phyloP scores from a whole-genome alignment of 1,140 invertebrate genomes.

The Drosophila arizonae region DNA sequence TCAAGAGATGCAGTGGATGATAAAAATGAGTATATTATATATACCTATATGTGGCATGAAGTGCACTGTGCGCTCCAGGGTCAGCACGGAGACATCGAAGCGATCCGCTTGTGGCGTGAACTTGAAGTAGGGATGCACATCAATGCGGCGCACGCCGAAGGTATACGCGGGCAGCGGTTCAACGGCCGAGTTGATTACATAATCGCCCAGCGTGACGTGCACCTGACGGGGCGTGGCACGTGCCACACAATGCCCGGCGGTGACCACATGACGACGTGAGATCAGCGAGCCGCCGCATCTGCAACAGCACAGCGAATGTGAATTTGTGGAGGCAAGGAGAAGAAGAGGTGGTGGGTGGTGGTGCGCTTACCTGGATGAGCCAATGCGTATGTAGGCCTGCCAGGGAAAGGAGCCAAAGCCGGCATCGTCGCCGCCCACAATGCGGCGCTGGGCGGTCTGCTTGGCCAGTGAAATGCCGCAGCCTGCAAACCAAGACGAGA shows the following conservation, averaged over 20 bases:
- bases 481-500: slow-evolving; percentile 84
- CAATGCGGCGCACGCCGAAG: slow-evolving; percentile 93
- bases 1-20: too few species aligned
- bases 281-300: slow-evolving; percentile 97
- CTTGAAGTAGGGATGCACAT: slow-evolving; percentile 97
- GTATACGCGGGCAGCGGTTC: slow-evolving; percentile 95
- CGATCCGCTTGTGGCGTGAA: slow-evolving; percentile 95
- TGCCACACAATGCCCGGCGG: slow-evolving; percentile 97
- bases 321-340: background rate
- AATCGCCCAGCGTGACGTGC: slow-evolving; percentile 95
- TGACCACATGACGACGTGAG: slow-evolving; percentile 95
- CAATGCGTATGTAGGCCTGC: slow-evolving; percentile 97
- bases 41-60: slow-evolving; percentile 93
- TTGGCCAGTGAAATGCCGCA: slow-evolving; percentile 93
- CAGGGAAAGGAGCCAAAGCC: slow-evolving; percentile 97
- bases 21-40: background rate
- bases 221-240: slow-evolving; percentile 94
- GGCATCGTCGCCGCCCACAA: slow-evolving; percentile 96
- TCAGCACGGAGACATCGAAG: slow-evolving; percentile 95
- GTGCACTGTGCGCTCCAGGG: slow-evolving; percentile 93
- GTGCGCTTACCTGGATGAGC: slow-evolving; percentile 86
- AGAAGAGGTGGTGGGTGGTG: background rate
- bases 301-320: slow-evolving; percentile 67
- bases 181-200: slow-evolving; percentile 95
- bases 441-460: slow-evolving; percentile 92